phyloP scores from a whole-genome alignment of 2,888 invertebrate species.

The Tenthredo livida region DNA sequence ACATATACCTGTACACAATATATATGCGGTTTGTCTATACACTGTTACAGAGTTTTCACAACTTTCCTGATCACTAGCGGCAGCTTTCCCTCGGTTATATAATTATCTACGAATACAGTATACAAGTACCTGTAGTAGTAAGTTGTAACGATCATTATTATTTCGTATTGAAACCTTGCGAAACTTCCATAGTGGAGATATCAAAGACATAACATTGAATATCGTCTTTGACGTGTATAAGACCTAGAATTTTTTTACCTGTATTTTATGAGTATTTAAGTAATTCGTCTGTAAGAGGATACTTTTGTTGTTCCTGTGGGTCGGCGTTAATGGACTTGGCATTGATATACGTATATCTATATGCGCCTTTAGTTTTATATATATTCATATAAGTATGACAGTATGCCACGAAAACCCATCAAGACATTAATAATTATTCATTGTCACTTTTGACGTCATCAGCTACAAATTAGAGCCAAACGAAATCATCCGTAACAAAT shows the following conservation, averaged over 20 bases:
- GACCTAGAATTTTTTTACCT: neutral
- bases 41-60: slow-evolving; percentile 33
- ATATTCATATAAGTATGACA: neutral
- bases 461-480: slow-evolving; percentile 6
- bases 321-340: slow-evolving; percentile 1
- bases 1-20: no score
- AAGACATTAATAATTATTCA: slow-evolving; percentile 28
- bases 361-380: neutral
- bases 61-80: slow-evolving; percentile 32
- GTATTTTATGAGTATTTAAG: neutral
- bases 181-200: neutral
- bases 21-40: neutral
- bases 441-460: slow-evolving; percentile 31
- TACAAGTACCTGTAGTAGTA: neutral
- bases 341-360: neutral
- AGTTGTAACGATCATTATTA: slow-evolving; percentile 15
- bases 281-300: neutral
- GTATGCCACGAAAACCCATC: neutral
- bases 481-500: slow-evolving; percentile 24
- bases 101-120: slow-evolving; percentile 4
- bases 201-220: neutral
- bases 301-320: neutral
- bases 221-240: neutral
- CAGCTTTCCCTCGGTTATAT: slow-evolving; percentile 22
- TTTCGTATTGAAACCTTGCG: slow-evolving; percentile 5